A percentile compares a stretch with the other conserved stretches of the same genome.
These are phyloP conservation scores for Resseliella maxima DNA, from an alignment of 2,888 invertebrate genomes.

Conservation along the genomic window DNA sequence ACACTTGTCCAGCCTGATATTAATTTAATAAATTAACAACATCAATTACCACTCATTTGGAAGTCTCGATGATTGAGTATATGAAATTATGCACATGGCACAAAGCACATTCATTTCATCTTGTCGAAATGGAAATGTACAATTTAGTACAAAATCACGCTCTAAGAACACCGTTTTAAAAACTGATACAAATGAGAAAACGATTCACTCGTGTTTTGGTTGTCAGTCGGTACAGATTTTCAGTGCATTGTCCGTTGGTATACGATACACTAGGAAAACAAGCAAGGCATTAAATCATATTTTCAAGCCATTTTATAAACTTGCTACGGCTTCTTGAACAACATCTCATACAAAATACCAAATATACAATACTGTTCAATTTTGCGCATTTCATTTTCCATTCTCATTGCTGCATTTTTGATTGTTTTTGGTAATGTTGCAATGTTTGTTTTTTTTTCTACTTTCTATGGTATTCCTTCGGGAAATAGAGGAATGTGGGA, in stretches of 20 bases:
- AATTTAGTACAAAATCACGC: too few relatives aligned
- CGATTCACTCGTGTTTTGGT: too few relatives aligned
- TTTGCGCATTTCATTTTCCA: background rate
- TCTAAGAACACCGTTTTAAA: too few relatives aligned
- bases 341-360: background rate
- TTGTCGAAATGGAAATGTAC: too few relatives aligned
- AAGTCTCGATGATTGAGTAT: too few relatives aligned
- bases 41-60: too few relatives aligned
- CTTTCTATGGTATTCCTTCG: background rate
- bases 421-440: constrained; percentile 21
- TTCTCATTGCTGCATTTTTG: background rate
- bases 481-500: constrained; percentile 11
- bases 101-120: too few relatives aligned
- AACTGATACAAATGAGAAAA: too few relatives aligned
- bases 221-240: background rate
- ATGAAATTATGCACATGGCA: too few relatives aligned
- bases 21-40: too few relatives aligned
- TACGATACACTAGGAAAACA: background rate
- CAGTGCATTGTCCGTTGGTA: background rate
- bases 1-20: too few relatives aligned
- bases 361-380: background rate
- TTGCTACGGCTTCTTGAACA: background rate
- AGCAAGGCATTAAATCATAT: background rate
- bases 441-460: background rate
- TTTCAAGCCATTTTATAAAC: background rate